A percentile compares a stretch with the other conserved stretches of the same genome.
Evolutionary conservation across 2,797 vertebrate species (phyloP).

Genomic region (Myiotriccus ornatus): DNA sequence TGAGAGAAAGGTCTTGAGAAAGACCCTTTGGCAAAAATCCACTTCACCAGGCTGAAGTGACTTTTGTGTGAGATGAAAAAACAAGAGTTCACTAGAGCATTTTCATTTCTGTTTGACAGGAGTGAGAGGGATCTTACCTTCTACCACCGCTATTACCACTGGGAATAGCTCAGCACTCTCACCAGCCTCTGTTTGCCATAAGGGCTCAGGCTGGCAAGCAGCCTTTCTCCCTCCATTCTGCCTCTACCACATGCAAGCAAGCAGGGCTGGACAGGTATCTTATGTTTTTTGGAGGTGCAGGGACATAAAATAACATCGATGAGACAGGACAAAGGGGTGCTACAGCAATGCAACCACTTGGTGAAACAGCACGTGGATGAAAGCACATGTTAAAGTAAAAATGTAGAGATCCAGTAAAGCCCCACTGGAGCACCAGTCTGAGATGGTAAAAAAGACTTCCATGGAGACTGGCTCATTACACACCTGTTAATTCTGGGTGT

Average conservation of each 20-base stretch:
- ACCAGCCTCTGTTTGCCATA: background rate
- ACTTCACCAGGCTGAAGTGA: background rate
- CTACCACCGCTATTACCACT: background rate
- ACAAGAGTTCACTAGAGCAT: background rate
- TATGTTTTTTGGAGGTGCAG: rapidly evolving
- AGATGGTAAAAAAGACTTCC: background rate
- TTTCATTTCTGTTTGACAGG: background rate
- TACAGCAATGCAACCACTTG: background rate
- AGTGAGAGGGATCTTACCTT: background rate
- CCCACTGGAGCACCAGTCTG: background rate
- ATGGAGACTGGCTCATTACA: background rate
- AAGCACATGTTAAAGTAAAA: background rate
- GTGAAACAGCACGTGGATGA: background rate
- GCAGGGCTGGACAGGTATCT: background rate
- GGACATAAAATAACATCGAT: background rate
- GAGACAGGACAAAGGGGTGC: background rate
- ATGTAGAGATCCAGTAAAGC: background rate
- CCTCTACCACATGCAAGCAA: background rate
- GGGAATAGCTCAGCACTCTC: background rate
- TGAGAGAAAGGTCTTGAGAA: background rate
- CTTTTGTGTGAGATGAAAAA: background rate
- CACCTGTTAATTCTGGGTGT: background rate
- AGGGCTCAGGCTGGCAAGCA: background rate
- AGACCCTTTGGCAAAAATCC: background rate
- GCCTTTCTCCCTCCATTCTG: background rate